Evolutionary conservation across 2,888 invertebrate genomes (phyloP), one percentile per base, ranked within the genome.

Genomic region (Euplagia quadripunctaria): DNA sequence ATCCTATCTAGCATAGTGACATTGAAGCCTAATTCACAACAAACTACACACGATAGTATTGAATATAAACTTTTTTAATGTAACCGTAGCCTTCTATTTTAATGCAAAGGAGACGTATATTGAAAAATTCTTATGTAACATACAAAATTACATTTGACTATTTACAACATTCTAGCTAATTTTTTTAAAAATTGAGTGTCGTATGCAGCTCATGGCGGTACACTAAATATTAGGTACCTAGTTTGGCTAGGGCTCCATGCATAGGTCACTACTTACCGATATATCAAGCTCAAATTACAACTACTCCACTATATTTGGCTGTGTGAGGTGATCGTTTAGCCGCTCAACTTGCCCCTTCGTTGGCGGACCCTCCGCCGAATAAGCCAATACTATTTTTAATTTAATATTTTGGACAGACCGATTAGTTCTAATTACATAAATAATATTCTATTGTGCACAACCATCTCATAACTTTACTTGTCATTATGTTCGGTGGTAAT

Each of bases 131-230:
- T 93, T 94, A 94, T 83, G 90, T 94, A 94, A 93, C 92, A 94
- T 95, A 95, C 92, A 94, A 96, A 95, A 95, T 94, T 94, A 94
- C 94, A 90, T 91, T 91, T 92, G 91, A 92, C 93, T 95, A 95
- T 95, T 84, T 95, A 96, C 95, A 95, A 92, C 91, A 89, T 91
- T 91, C 92, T 95, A 94, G 92, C 94, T 92, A 94, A 91, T 89
- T 89, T 82, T 85, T 88, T 88, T 87, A 90, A 89, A 89, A 89
- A 90, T 89, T 86, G 86, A 88, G 87, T 91, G 86, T 89, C 82
- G 88, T 88, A 89, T 90, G 88, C 87, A 87, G 88, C 88, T 88
- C 86, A 86, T 85, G 86, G 86, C 85, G 90, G 91, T 92, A 91
- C 91, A 86, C 91, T 93, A 93, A 90, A 89, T 89, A 87, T 90